These are phyloP conservation scores for Xestia sexstrigata DNA, from an alignment of 2,888 invertebrate species.

Conservation along the genomic window DNA sequence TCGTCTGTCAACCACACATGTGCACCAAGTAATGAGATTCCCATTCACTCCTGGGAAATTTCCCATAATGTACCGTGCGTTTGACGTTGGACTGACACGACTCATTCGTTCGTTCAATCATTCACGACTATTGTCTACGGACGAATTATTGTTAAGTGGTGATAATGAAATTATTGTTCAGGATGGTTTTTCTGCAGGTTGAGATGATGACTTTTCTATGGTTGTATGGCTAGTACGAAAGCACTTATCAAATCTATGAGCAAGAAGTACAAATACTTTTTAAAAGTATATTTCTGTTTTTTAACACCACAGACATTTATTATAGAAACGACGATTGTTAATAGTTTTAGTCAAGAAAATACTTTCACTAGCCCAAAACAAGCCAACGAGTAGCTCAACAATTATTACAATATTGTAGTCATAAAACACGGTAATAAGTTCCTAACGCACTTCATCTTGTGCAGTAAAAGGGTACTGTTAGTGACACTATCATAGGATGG, in stretches of 20 bases:
- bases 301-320: neutral
- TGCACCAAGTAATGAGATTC: slow-evolving; percentile 86
- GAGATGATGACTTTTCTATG: neutral
- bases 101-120: slow-evolving; percentile 74
- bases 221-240: no score
- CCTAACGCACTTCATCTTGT: slow-evolving; percentile 27
- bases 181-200: neutral
- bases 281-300: no score
- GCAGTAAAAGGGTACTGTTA: slow-evolving; percentile 24
- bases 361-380: neutral
- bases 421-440: slow-evolving; percentile 5
- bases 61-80: slow-evolving; percentile 79
- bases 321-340: neutral
- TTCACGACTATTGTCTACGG: slow-evolving; percentile 64
- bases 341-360: neutral
- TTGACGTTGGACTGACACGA: slow-evolving; percentile 74
- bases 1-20: slow-evolving; percentile 81
- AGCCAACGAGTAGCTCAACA: neutral
- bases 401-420: slow-evolving; percentile 1
- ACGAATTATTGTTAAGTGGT: slow-evolving; percentile 44
- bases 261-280: no score
- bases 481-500: slow-evolving; percentile 24
- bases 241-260: no score
- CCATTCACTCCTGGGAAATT: slow-evolving; percentile 87
- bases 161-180: slow-evolving; percentile 29